Percentiles rank a stretch among this genome's conserved stretches.
Evolutionary conservation across 2,888 invertebrate species (phyloP).

Genomic region (Brenthis ino): DNA sequence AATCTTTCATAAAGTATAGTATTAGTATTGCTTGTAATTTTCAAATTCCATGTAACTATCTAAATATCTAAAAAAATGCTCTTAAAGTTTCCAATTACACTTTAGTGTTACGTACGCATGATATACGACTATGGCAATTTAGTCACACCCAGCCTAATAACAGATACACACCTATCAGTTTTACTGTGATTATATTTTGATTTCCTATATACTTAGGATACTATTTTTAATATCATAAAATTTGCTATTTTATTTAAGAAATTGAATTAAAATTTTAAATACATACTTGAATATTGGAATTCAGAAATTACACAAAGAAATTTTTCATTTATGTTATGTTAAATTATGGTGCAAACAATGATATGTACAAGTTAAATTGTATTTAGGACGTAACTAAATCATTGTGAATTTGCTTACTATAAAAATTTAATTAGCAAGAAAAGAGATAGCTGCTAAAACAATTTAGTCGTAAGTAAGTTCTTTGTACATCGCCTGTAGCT

Average conservation of each 20-base stretch:
- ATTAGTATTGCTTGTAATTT: no score
- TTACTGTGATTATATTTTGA: conserved; percentile 18
- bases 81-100: conserved; percentile 32
- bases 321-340: no score
- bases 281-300: no score
- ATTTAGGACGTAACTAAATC: not conserved
- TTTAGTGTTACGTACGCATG: conserved; percentile 44
- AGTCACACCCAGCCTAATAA: conserved; percentile 67
- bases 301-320: no score
- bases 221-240: not conserved
- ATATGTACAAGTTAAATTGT: no score
- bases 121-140: conserved; percentile 61
- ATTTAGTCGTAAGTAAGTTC: not conserved
- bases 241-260: not conserved
- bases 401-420: not conserved
- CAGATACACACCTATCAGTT: conserved; percentile 50
- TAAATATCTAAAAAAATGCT: conserved; percentile 13
- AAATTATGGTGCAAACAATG: no score
- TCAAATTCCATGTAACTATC: not conserved
- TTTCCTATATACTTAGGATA: conserved; percentile 9
- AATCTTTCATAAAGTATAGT: no score
- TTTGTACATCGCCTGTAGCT: not conserved
- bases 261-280: no score
- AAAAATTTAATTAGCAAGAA: not conserved
- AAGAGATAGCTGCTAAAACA: not conserved